Evolutionary conservation across 2,888 invertebrate species (phyloP).

Genomic region (Drosophila suboccidentalis): DNA sequence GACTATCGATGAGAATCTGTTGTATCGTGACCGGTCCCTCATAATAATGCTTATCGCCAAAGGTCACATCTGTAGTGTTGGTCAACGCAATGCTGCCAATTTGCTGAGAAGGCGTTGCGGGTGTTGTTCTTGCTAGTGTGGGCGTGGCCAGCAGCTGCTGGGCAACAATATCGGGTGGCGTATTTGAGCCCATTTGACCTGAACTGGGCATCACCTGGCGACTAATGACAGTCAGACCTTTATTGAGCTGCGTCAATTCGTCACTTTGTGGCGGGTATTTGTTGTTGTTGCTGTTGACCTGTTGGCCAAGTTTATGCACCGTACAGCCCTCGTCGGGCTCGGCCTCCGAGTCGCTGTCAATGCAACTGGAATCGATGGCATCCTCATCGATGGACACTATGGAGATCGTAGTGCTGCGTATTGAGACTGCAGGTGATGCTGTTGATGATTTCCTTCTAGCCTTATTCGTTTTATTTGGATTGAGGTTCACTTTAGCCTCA

Average conservation of each 20-base stretch:
- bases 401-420: constrained; percentile 83
- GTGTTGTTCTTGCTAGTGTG: constrained; percentile 24
- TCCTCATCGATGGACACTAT: constrained; percentile 83
- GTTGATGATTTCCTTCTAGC: constrained; percentile 23
- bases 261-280: constrained; percentile 70
- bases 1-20: constrained; percentile 88
- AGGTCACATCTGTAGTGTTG: constrained; percentile 90
- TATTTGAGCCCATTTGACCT: constrained; percentile 1
- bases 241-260: constrained; percentile 74
- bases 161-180: constrained; percentile 49
- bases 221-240: constrained; percentile 77
- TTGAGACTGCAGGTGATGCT: constrained; percentile 80
- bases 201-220: constrained; percentile 64
- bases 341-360: constrained; percentile 83
- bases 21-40: constrained; percentile 92
- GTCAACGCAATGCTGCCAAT: constrained; percentile 89
- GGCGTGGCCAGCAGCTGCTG: constrained; percentile 60
- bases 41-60: constrained; percentile 92
- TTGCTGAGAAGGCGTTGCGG: constrained; percentile 73
- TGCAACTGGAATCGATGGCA: constrained; percentile 83
- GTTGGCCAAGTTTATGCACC: constrained; percentile 83
- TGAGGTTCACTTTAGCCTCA: constrained; percentile 64
- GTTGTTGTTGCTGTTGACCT: constrained; percentile 52
- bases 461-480: constrained; percentile 8
- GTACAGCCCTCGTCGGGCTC: constrained; percentile 78